phyloP scores from a whole-genome alignment of 2,797 vertebrate genomes.

The Premnoplex brunnescens region DNA sequence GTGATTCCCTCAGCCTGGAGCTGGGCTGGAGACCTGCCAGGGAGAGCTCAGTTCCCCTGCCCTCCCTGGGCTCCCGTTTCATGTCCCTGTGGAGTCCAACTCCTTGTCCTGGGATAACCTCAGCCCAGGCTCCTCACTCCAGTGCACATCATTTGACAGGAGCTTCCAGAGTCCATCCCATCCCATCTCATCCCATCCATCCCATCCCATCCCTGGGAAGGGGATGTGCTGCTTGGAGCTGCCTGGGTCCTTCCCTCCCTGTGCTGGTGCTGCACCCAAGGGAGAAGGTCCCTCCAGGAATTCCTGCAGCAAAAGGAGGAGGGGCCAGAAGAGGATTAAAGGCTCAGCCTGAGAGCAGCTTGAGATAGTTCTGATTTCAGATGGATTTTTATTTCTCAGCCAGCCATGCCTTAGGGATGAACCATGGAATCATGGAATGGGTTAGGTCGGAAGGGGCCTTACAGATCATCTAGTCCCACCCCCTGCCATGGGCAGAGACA shows the following conservation, averaged over 20 bases:
- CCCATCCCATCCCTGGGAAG: neutral
- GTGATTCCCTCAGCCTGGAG: neutral
- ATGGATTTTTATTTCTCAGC: neutral
- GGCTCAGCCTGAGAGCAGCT: neutral
- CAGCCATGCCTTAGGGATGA: neutral
- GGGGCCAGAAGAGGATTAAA: neutral
- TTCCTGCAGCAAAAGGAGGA: neutral
- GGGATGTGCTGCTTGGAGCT: accelerated
- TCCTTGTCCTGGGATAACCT: neutral
- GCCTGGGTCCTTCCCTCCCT: neutral
- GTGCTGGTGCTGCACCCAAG: too few species aligned
- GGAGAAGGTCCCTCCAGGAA: neutral
- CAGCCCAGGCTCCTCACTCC: neutral
- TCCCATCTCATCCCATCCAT: neutral
- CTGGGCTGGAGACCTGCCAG: neutral
- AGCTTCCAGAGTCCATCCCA: neutral
- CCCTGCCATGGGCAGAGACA: neutral
- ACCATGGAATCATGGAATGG: too few species aligned
- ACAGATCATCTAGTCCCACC: neutral
- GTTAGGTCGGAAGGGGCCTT: neutral
- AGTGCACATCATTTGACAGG: neutral
- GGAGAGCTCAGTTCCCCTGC: neutral
- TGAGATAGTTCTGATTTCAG: neutral
- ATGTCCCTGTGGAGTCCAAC: neutral
- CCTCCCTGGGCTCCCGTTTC: neutral